phyloP scores from a whole-genome alignment of 2,888 invertebrate genomes.

The Pristionchus entomophagus region DNA sequence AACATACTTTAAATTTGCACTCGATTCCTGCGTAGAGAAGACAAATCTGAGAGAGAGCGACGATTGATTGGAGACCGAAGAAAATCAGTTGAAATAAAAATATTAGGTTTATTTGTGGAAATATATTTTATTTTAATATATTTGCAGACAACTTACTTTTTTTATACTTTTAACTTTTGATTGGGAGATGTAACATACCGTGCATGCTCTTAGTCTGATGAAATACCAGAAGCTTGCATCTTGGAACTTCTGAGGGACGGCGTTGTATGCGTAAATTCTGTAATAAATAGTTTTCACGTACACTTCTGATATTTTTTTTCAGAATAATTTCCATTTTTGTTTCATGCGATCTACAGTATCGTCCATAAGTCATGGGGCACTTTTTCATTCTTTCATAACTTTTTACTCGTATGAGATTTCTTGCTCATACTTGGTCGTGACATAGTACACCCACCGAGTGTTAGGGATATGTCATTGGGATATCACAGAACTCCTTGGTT shows the following conservation, averaged over 20 bases:
- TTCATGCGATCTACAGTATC: too few species aligned
- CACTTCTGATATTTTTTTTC: too few species aligned
- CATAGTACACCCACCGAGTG: too few species aligned
- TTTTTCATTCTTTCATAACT: too few species aligned
- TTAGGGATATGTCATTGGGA: too few species aligned
- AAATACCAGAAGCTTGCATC: constrained; percentile 44
- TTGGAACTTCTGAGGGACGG: constrained; percentile 28
- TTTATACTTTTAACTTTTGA: background rate
- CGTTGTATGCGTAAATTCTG: constrained; percentile 44
- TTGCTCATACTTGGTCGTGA: too few species aligned
- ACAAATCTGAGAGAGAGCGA: background rate
- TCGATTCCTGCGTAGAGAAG: constrained; percentile 43
- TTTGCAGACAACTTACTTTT: background rate
- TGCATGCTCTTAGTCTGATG: constrained; percentile 19
- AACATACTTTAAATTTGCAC: constrained; percentile 31
- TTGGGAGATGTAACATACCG: constrained; percentile 5
- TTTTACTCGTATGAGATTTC: too few species aligned
- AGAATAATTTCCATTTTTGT: too few species aligned
- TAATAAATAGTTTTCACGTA: too few species aligned
- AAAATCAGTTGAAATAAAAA: constrained; percentile 12
- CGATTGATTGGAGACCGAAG: constrained; percentile 41
- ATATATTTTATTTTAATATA: background rate
- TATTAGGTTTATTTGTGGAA: too few species aligned
- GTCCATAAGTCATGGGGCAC: too few species aligned
- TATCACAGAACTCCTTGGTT: too few species aligned